Evolutionary conservation across 2,888 invertebrate genomes (phyloP), one percentile per base, ranked within the genome.

Genomic region (Julus scanicus): DNA sequence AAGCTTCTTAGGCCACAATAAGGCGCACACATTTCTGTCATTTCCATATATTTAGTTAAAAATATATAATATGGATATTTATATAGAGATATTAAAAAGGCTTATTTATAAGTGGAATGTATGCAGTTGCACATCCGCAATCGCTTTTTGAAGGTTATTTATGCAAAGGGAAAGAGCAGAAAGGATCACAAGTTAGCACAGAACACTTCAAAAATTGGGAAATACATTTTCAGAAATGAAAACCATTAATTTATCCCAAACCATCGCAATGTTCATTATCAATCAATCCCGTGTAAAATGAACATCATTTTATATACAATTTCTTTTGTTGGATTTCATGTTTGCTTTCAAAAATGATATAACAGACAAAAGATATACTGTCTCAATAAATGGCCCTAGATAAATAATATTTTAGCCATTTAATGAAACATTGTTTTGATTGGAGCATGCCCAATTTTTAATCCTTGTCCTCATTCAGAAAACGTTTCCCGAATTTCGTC

Each of bases 81-180:
- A 71, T 71, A 71, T 71, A 71, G 29, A 71, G 71, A 71, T 71
- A 71, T 71, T 71, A 71, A 71, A 71, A 71, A 71, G 71, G 71
- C 71, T 71, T 71, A 71, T 71, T 71, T 71, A 71, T 71, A 71
- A 71, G 29, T 71, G 71, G 71, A 29, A 71, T 71, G 71, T 71
- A 71, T 71, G 71, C 9, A 29, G 71, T 29, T 71, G 11, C 11
- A 9, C 29, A 53, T 71, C 71, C 11, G 29, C 71, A 71, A 29
- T 71, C 71, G n/a, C 44, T 29, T 71, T 71, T 29, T 20, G 63
- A 8, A 71, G 29, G 29, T 6, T 6, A 71, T 71, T 29, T 71
- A 29, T 9, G 71, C 71, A 8, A 71, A 71, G 0, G n/a, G 11
- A 71, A 71, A 29, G 71, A 71, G 71, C 71, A 29, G 29, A 29